phyloP scores from a whole-genome alignment of 2,888 invertebrate genomes.

The Drosophila conformis region DNA sequence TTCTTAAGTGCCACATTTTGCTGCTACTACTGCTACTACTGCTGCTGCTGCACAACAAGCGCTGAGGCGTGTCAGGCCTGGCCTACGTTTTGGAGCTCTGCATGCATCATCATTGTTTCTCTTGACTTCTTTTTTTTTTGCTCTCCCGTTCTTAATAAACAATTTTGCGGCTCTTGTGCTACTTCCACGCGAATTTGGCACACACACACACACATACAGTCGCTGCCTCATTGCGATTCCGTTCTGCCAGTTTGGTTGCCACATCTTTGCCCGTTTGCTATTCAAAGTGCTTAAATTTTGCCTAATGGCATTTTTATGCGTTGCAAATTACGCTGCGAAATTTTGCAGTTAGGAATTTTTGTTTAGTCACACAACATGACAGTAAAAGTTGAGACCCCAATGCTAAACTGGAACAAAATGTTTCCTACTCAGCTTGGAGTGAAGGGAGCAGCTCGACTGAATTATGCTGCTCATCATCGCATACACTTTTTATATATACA shows the following conservation, averaged over 20 bases:
- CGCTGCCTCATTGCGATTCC: slow-evolving; percentile 19
- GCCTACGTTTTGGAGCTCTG: slow-evolving; percentile 37
- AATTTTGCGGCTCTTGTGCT: slow-evolving; percentile 56
- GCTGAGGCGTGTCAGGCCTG: slow-evolving; percentile 63
- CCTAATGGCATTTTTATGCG: slow-evolving; percentile 63
- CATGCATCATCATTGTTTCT: slow-evolving; percentile 51
- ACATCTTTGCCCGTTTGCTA: slow-evolving; percentile 33
- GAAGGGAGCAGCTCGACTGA: slow-evolving; percentile 27
- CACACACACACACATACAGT: slow-evolving; percentile 45
- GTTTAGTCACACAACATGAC: slow-evolving; percentile 45
- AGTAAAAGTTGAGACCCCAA: slow-evolving; percentile 11
- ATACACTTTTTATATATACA: neutral
- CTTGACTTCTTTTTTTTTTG: slow-evolving; percentile 11
- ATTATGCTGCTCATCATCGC: slow-evolving; percentile 8
- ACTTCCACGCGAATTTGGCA: slow-evolving; percentile 62
- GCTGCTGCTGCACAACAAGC: slow-evolving; percentile 50
- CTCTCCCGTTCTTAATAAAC: slow-evolving; percentile 44
- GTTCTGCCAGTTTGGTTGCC: slow-evolving; percentile 34
- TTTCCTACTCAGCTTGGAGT: slow-evolving; percentile 19
- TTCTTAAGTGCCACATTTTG: slow-evolving; percentile 60
- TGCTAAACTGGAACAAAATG: slow-evolving; percentile 44
- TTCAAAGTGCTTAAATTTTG: slow-evolving; percentile 39
- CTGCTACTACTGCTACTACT: slow-evolving; percentile 1
- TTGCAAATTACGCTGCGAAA: slow-evolving; percentile 49
- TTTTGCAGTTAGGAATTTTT: slow-evolving; percentile 46